Evolutionary conservation across 1,140 invertebrate species (phyloP), one percentile per base, ranked within the genome.

Genomic region (Spodoptera litura): DNA sequence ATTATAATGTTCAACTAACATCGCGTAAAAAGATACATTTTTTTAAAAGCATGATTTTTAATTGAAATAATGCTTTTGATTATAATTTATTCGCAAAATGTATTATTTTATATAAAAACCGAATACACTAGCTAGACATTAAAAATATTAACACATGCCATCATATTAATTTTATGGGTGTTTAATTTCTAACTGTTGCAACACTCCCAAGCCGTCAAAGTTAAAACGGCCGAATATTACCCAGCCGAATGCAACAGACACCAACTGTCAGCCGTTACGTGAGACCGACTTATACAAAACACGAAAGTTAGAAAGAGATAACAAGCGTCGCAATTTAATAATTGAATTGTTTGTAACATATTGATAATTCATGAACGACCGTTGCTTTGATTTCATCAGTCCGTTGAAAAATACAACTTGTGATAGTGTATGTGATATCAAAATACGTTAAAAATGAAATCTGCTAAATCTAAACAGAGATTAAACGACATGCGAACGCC

Each of bases 401-500:
- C 88, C 89, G 89, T 91, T 88, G 80, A 79, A 85, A 83, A 85
- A 66, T 81, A 78, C 80, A 78, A 66, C 79, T 25, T 78, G 78
- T 79, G 79, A 66, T 78, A 81, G 59, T 85, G 82, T 79, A 68
- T 83, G 79, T 86, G 79, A 80, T 79, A 76, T 31, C 78, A 51
- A 74, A 76, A 81, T 74, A 72, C 53, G 82, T 51, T 79, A 31
- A 91, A 87, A 87, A 94, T 93, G 93, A 93, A 88, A 78, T 92
- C 93, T 0, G 91, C 92, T 12, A 94, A 92, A 87, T 94, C 93
- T 13, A 94, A 94, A 91, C 88, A 86, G 44, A 88, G 83, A 80
- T 49, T 94, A 55, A 94, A 93, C 78, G 92, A 94, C 49, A 87
- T 94, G 81, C 88, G 92, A 38, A 93, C 93, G 35, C 93, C 92